Base-by-base conservation (phyloP, 2,113 vertebrate species). In the Malurus elegans region DNA sequence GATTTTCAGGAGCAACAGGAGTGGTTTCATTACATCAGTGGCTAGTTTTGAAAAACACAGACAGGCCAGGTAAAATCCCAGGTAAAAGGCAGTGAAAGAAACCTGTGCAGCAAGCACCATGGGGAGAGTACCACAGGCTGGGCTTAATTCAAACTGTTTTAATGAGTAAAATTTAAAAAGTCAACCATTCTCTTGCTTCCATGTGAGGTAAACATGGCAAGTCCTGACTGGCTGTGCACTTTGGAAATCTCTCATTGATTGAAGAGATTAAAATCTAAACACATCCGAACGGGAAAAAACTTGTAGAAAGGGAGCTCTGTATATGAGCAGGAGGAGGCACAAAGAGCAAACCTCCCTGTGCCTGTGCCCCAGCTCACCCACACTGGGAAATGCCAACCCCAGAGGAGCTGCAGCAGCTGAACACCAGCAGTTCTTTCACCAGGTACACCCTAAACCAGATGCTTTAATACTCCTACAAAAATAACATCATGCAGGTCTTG, bases 131-230 rank as follows among this genome's bases (percentile, higher is more conserved):
- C 15, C 28, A 51, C 13, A 29, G 56, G 10, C 19, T 54, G 16
- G n/a, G 57, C 16, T 79, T 54, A 20, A 88, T 70, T 56, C 67
- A 56, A 24, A 10, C 31, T 11, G 23, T 73, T 67, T 10, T 2
- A 54, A 21, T 24, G 11, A 73, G 6, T 10, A 8, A 6, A 34
- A 73, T 40, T 4, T 58, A 48, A 12, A 3, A 54, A 71, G 1
- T 81, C 64, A 74, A 66, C n/a, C 4, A 20, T 45, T 31, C 8
- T 5, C 26, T 18, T 64, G 21, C 24, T 76, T 48, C 56, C 26
- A 15, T 4, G 6, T 1, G 4, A 19, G 16, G 8, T 28, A 28
- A 28, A 12, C 6, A 1, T 0, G 8, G 5, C 40, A 61, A 40
- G 6, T 32, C 57, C 57, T 78, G 48, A 8, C 14, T 14, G 18